Percentiles rank a stretch among this genome's conserved stretches.
Evolutionary conservation across 2,888 invertebrate species (phyloP).

Genomic region (Diarsia brunnea): DNA sequence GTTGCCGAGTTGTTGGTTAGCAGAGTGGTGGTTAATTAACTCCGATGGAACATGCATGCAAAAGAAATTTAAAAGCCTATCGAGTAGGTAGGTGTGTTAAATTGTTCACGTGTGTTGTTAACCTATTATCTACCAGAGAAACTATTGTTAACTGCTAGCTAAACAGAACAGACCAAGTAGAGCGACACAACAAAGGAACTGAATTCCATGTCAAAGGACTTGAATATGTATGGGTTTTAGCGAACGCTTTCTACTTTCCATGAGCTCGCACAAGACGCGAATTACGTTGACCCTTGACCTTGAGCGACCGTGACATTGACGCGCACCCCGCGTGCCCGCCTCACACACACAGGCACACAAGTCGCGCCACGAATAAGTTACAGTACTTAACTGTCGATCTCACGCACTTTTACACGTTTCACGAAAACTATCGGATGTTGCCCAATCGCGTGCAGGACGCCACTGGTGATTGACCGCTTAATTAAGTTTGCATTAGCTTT

Average conservation of each 20-base stretch:
- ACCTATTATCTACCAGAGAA: constrained; percentile 4
- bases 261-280: neutral
- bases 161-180: constrained; percentile 7
- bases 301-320: constrained; percentile 37
- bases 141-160: constrained; percentile 15
- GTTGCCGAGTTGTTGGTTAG: neutral
- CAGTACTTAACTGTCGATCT: too few species aligned
- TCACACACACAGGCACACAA: neutral
- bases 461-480: constrained; percentile 1
- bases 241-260: constrained; percentile 31
- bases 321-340: neutral
- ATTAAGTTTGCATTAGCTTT: neutral
- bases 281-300: constrained; percentile 29
- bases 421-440: constrained; percentile 5
- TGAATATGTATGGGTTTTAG: constrained; percentile 39
- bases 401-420: constrained; percentile 5
- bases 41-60: neutral
- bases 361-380: neutral
- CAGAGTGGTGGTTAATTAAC: neutral
- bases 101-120: neutral
- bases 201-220: constrained; percentile 36
- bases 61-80: neutral
- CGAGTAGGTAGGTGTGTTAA: neutral
- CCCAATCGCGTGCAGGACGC: constrained; percentile 12
- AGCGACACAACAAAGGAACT: constrained; percentile 30